phyloP scores from a whole-genome alignment of 2,797 vertebrate species.

The Odontamblyopus rebecca region DNA sequence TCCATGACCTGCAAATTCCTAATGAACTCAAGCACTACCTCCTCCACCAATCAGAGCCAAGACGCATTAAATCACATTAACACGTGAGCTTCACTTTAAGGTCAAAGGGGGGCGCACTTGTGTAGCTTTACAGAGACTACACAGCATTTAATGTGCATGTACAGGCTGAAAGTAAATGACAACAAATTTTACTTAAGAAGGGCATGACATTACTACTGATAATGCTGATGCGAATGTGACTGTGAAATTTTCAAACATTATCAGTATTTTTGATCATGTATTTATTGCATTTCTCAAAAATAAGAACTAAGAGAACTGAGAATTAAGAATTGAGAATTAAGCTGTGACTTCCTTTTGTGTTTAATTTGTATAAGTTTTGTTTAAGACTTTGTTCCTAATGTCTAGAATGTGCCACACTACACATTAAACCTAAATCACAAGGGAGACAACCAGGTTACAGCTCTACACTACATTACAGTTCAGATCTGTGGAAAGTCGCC shows the following conservation, averaged over 20 bases:
- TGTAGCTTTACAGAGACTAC: conserved; percentile 17
- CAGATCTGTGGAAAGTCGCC: too few relatives aligned
- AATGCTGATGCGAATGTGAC: not conserved
- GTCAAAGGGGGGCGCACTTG: conserved; percentile 63
- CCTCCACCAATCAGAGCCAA: conserved; percentile 40
- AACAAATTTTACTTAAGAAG: not conserved
- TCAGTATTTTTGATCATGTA: not conserved
- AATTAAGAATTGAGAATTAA: not conserved
- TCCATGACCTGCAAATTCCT: conserved; percentile 76
- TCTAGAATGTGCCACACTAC: too few relatives aligned
- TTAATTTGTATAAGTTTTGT: too few relatives aligned
- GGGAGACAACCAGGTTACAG: too few relatives aligned
- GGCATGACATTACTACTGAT: not conserved
- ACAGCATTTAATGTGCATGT: not conserved
- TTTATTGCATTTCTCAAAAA: too few relatives aligned
- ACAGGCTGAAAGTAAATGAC: not conserved
- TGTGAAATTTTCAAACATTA: not conserved
- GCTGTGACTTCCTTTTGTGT: not conserved
- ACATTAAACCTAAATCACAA: too few relatives aligned
- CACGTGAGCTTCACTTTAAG: not conserved
- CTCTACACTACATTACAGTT: too few relatives aligned
- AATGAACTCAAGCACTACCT: conserved; percentile 78
- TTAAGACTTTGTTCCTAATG: too few relatives aligned
- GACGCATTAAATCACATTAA: conserved; percentile 5
- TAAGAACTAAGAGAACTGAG: too few relatives aligned